These are phyloP conservation scores for Tonatia bakeri DNA, from an alignment of 2,113 vertebrate genomes.

Conservation along the genomic window DNA sequence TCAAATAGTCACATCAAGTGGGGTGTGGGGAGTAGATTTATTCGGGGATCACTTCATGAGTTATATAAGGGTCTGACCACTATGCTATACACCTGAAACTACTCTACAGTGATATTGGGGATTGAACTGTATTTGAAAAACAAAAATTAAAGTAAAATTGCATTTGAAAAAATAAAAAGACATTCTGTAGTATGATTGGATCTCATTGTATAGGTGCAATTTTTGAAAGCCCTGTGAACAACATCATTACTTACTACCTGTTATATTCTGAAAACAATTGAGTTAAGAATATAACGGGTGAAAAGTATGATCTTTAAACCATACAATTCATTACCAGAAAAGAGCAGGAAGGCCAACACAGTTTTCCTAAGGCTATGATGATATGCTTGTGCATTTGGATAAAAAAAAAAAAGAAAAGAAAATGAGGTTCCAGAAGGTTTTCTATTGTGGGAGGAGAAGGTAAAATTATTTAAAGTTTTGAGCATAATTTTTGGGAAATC, in stretches of 20 bases:
- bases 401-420: no score
- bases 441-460: background rate
- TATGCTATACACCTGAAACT: background rate
- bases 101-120: background rate
- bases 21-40: no score
- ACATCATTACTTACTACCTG: background rate
- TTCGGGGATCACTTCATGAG: background rate
- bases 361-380: background rate
- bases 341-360: background rate
- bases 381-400: background rate
- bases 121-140: background rate
- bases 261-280: slow-evolving; percentile 2
- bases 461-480: background rate
- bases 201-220: background rate
- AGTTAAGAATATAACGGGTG: slow-evolving; percentile 24
- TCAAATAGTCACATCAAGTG: background rate
- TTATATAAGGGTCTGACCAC: background rate
- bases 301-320: background rate
- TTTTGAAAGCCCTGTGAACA: slow-evolving; percentile 1
- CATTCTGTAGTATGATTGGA: background rate
- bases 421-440: background rate
- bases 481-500: background rate
- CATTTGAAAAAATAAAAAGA: background rate
- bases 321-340: background rate
- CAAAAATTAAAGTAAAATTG: background rate